A percentile compares a stretch with the other conserved stretches of the same genome.
Conservation (phyloP, 2,888 invertebrate species). For the Muschampia plurimacula region DNA sequence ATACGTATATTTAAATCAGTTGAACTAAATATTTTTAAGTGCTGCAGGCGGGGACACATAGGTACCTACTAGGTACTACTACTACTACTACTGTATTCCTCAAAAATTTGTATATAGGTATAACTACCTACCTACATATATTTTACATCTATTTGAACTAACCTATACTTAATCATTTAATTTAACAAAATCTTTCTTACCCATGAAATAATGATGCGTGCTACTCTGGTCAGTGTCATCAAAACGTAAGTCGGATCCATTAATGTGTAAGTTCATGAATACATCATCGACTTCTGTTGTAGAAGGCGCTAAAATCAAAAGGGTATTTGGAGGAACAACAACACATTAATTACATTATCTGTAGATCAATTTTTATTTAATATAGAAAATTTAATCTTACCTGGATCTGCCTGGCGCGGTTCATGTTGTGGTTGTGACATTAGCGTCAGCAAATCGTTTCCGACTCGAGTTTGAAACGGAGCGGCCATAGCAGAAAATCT, state of each 20-base stretch:
- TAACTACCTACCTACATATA: too few species aligned
- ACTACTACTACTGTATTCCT: too few species aligned
- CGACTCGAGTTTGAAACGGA: constrained; percentile 59
- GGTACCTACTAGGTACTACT: too few species aligned
- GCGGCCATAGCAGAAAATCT: constrained; percentile 64
- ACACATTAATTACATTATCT: too few species aligned
- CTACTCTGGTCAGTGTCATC: constrained; percentile 60
- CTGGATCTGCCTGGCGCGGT: constrained; percentile 65
- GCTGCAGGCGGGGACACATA: too few species aligned
- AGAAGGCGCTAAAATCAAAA: constrained; percentile 57
- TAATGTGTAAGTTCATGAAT: constrained; percentile 79
- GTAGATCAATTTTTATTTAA: not conserved
- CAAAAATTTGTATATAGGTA: too few species aligned
- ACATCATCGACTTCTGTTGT: constrained; percentile 72
- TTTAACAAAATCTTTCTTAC: not conserved
- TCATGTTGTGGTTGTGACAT: constrained; percentile 60
- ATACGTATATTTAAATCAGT: too few species aligned
- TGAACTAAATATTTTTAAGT: too few species aligned
- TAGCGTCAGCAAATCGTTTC: constrained; percentile 58
- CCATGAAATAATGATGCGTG: constrained; percentile 59
- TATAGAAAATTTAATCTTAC: constrained; percentile 48
- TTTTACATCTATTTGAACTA: too few species aligned
- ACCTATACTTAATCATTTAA: too few species aligned
- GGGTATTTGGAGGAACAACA: not conserved
- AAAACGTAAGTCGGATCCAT: constrained; percentile 70